Base-by-base conservation (phyloP, 1,140 invertebrate genomes). In the Samia ricini region DNA sequence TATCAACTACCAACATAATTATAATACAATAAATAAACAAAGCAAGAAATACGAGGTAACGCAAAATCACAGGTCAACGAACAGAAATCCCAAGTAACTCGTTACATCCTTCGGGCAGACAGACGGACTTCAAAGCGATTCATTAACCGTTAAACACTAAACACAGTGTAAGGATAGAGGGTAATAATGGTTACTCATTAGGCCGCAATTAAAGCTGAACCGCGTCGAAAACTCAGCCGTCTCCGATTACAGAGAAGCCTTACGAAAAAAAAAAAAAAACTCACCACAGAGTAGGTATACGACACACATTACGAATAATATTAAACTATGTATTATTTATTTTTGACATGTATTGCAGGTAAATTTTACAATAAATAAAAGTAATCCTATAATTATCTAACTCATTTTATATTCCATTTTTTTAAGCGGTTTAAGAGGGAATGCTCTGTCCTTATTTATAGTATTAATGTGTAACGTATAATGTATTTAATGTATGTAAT, bases 101-200 rank as follows among this genome's bases (percentile, higher is more conserved):
- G 29, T 33, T 60, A 56, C 63, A 51, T 51, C 59, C 59, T 57
- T 48, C 15, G 49, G 48, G 29, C 29, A 42, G 33, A 42, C 33
- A 4, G n/a, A n/a, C n/a, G 29, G 22, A 67, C 61, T 63, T 68
- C 66, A 68, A 68, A 68, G 60, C 36, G 62, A 64, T 57, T 61
- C 65, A 66, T 67, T 64, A 67, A 60, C 56, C 51, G 51, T 60
- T 60, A 62, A 67, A 67, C 51, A 49, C 60, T 60, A 62, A 67
- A 67, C 49, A 67, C 61, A 66, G 59, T 68, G 61, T 59, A 69
- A 69, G 64, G 62, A 68, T 58, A 64, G 33, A 61, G 56, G 61
- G 60, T 48, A 61, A 67, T 71, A 76, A 71, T 71, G 63, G 66
- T 63, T 66, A 65, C 49, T 63, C 64, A 72, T 75, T 76, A 73